phyloP scores from a whole-genome alignment of 1,140 invertebrate genomes.

The Ridgeia piscesae region DNA sequence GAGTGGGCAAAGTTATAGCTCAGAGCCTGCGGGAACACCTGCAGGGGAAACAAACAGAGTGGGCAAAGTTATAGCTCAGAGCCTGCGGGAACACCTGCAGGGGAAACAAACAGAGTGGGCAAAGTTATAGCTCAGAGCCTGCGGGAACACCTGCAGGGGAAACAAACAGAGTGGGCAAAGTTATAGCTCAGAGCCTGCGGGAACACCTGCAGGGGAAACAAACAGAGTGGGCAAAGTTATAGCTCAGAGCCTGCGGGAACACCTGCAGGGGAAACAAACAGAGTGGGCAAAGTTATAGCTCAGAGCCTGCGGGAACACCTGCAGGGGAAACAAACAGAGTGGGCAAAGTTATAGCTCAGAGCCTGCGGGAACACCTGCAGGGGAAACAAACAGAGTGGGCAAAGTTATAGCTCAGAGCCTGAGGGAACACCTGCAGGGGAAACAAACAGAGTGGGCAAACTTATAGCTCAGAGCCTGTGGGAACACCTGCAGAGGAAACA shows the following conservation, averaged over 20 bases:
- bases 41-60: conserved; percentile 17
- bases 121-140: conserved; percentile 49
- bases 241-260: too few species aligned
- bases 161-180: conserved; percentile 29
- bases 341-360: too few species aligned
- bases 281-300: conserved; percentile 51
- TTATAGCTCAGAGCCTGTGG: conserved; percentile 43
- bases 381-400: not conserved
- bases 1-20: too few species aligned
- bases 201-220: not conserved
- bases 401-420: conserved; percentile 49
- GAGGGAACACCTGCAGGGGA: conserved; percentile 49
- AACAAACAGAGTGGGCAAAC: conserved; percentile 24
- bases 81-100: conserved; percentile 53
- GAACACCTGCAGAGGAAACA: not conserved
- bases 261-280: too few species aligned
- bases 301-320: conserved; percentile 52
- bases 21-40: too few species aligned
- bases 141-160: conserved; percentile 49
- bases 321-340: not conserved
- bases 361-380: conserved; percentile 24
- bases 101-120: not conserved
- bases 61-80: conserved; percentile 45
- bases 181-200: conserved; percentile 43
- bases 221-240: not conserved